Evolutionary conservation across 2,797 vertebrate genomes (phyloP).

Genomic region (Poliocrania exsul): DNA sequence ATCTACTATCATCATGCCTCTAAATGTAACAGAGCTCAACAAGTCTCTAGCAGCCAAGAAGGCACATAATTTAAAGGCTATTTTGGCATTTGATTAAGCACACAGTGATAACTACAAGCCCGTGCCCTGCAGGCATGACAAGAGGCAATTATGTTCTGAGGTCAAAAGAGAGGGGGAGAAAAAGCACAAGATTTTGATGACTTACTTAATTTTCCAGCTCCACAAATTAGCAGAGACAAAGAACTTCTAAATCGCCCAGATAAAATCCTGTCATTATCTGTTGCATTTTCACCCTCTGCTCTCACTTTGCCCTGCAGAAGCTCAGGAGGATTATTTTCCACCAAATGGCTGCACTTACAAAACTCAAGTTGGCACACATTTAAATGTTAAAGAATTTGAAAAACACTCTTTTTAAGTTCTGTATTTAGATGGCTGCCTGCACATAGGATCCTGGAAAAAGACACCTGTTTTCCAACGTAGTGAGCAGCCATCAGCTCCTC

Average conservation of each 20-base stretch:
- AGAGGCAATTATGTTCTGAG: constrained; percentile 62
- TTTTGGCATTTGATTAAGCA: constrained; percentile 65
- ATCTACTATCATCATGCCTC: constrained; percentile 45
- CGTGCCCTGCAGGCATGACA: constrained; percentile 50
- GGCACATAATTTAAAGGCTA: constrained; percentile 59
- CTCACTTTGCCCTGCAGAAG: background rate
- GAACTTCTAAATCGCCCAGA: constrained; percentile 32
- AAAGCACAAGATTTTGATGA: constrained; percentile 60
- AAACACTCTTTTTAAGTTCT: background rate
- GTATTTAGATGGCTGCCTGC: background rate
- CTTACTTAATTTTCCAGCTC: constrained; percentile 59
- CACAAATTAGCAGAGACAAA: constrained; percentile 56
- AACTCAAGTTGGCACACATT: background rate
- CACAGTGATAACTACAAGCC: constrained; percentile 56
- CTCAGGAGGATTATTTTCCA: background rate
- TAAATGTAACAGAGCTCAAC: constrained; percentile 49
- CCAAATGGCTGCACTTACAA: background rate
- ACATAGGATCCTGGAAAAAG: background rate
- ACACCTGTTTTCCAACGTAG: constrained; percentile 25
- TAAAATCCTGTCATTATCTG: constrained; percentile 34
- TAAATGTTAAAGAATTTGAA: background rate
- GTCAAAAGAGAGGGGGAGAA: constrained; percentile 61
- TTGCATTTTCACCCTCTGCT: constrained; percentile 10
- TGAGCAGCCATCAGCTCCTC: background rate
- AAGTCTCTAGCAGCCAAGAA: constrained; percentile 40